Conservation (phyloP, 2,888 invertebrate species). For the Habroteleia sp. region DNA sequence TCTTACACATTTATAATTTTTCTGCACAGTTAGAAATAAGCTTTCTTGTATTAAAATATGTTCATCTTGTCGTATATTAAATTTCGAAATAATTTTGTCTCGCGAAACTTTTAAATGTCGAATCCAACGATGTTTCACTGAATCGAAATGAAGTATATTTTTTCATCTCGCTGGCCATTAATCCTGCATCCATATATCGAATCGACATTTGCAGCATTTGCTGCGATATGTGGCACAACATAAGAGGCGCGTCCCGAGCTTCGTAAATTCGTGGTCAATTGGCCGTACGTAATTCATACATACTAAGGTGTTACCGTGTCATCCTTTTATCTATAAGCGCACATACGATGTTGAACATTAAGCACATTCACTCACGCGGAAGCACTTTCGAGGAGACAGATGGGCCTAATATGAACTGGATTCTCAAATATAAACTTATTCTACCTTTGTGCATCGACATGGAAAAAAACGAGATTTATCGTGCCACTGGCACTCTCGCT, state of each 20-base stretch:
- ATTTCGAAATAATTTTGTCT: not conserved
- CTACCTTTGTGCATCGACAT: conserved; percentile 68
- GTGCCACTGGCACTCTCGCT: conserved; percentile 59
- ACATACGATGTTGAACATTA: conserved; percentile 67
- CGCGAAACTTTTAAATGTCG: conserved; percentile 1
- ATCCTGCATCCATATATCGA: conserved; percentile 44
- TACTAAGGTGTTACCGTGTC: conserved; percentile 68
- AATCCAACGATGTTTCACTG: conserved; percentile 14
- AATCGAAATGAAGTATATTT: conserved; percentile 22
- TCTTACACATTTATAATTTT: too few relatives aligned
- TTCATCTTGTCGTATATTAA: too few relatives aligned
- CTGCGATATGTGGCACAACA: conserved; percentile 73
- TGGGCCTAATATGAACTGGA: conserved; percentile 80
- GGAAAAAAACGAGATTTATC: conserved; percentile 76
- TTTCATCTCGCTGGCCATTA: conserved; percentile 25
- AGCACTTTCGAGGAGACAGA: conserved; percentile 76
- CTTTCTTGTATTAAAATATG: too few relatives aligned
- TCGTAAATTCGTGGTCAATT: conserved; percentile 79
- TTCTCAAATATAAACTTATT: conserved; percentile 76
- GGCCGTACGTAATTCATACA: conserved; percentile 79
- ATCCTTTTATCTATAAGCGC: conserved; percentile 68
- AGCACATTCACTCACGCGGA: conserved; percentile 74
- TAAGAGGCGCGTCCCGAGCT: conserved; percentile 75
- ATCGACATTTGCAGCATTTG: conserved; percentile 53
- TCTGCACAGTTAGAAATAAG: too few relatives aligned